Base-by-base conservation (phyloP, 2,797 vertebrate species). In the Pangasius sanitwongsei region DNA sequence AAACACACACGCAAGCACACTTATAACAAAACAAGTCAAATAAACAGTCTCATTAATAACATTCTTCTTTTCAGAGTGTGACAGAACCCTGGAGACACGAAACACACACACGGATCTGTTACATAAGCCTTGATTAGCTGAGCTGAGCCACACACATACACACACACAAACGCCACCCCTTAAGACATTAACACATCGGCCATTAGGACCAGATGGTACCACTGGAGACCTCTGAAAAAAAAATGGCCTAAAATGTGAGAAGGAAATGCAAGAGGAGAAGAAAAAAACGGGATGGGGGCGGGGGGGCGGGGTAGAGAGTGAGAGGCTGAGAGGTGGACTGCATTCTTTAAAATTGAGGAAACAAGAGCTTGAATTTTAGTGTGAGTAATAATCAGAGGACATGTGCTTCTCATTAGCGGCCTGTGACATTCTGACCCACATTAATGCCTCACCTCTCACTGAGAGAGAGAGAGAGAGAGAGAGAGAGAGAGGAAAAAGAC, bases 341-440 rank as follows among this genome's bases (percentile, higher is more conserved):
- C 69, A 70, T 83, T 95, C 94, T 93, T 93, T 95, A 96, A 96
- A 97, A 97, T 96, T 97, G 95, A 95, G 94, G 95, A 96, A 96
- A 95, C 95, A 96, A 95, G 95, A 97, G 96, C 20, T 59, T 82
- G 96, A 96, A 97, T 97, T 96, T 96, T 96, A 97, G 95, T 97
- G 94, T 95, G 95, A 96, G 96, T 96, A 97, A 96, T 97, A 96
- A 97, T 95, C 93, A 93, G 88, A 20, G 91, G 93, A 95, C 96
- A 97, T 96, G 92, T 97, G 97, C 95, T 97, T 97, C 96, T 91
- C 94, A 95, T 97, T 97, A 97, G 92, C 0, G 69, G 31, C 91
- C 92, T 92, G 94, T 93, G 94, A 94, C 94, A 94, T 94, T 94
- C 92, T 96, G 95, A 97, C 96, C 96, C 83, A 91, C 93, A 94